Evolutionary conservation across 1,140 invertebrate species (phyloP).

Genomic region (Grapholita molesta): DNA sequence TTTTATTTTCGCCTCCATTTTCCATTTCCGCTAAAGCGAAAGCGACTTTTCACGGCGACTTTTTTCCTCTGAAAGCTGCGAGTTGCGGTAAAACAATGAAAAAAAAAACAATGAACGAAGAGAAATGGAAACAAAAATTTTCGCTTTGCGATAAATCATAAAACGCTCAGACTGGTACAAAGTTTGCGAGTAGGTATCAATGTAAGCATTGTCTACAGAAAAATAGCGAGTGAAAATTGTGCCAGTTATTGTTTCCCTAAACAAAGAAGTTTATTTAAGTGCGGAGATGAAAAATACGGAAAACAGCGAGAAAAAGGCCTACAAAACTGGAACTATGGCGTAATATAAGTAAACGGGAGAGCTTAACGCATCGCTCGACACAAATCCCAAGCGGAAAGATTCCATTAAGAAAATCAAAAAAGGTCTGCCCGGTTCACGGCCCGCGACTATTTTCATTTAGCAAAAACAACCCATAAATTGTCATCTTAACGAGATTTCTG

Average conservation of each 20-base stretch:
- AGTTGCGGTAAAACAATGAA: constrained; percentile 64
- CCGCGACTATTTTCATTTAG: constrained; percentile 77
- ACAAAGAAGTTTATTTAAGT: constrained; percentile 1
- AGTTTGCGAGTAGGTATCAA: constrained; percentile 50
- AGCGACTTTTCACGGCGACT: constrained; percentile 60
- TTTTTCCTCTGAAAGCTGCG: constrained; percentile 58
- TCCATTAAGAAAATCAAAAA: constrained; percentile 79
- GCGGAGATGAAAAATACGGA: background rate
- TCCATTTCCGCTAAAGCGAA: constrained; percentile 62
- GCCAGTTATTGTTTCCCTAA: constrained; percentile 23
- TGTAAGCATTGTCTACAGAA: constrained; percentile 37
- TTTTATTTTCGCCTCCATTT: constrained; percentile 58
- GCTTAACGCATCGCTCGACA: constrained; percentile 65
- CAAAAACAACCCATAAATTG: constrained; percentile 78
- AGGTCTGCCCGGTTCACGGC: constrained; percentile 70
- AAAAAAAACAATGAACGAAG: constrained; percentile 66
- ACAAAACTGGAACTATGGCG: constrained; percentile 44
- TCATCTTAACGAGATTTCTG: constrained; percentile 77
- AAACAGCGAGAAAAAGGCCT: constrained; percentile 25
- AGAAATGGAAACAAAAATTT: constrained; percentile 72
- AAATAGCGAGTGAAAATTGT: constrained; percentile 42
- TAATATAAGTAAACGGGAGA: constrained; percentile 50
- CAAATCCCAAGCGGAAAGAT: constrained; percentile 73
- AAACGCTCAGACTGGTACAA: constrained; percentile 65
- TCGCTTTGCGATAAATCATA: constrained; percentile 72